Evolutionary conservation across 2,888 invertebrate species (phyloP).

Genomic region (Trissolcus brochymenae): DNA sequence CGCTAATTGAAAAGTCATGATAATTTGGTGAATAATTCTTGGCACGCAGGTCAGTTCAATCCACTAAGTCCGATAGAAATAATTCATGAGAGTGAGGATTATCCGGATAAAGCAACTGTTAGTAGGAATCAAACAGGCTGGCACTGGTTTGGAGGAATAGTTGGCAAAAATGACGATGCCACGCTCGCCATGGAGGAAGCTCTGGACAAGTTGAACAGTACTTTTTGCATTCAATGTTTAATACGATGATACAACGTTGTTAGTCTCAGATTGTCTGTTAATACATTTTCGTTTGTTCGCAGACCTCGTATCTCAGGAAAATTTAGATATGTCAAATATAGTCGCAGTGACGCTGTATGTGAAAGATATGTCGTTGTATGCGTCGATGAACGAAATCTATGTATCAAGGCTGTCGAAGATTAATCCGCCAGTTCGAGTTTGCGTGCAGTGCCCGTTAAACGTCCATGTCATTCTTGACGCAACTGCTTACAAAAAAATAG

Average conservation of each 20-base stretch:
- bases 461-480: constrained; percentile 88
- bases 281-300: constrained; percentile 24
- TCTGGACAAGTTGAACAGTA: constrained; percentile 87
- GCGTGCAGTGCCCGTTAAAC: constrained; percentile 87
- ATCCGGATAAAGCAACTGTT: constrained; percentile 81
- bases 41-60: constrained; percentile 75
- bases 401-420: constrained; percentile 83
- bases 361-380: constrained; percentile 88
- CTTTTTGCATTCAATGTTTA: constrained; percentile 76
- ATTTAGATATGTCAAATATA: constrained; percentile 79
- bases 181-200: constrained; percentile 83
- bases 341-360: constrained; percentile 91
- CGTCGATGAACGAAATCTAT: constrained; percentile 87
- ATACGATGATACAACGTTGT: no score
- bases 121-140: constrained; percentile 86
- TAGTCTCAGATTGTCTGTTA: no score
- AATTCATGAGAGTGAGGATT: constrained; percentile 80
- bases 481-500: constrained; percentile 79
- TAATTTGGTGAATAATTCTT: background rate
- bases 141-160: constrained; percentile 89
- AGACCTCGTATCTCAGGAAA: constrained; percentile 73
- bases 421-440: constrained; percentile 91
- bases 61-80: constrained; percentile 77
- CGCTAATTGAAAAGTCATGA: background rate
- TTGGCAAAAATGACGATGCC: constrained; percentile 83